phyloP scores from a whole-genome alignment of 2,113 vertebrate species.

The Cyanistes caeruleus region DNA sequence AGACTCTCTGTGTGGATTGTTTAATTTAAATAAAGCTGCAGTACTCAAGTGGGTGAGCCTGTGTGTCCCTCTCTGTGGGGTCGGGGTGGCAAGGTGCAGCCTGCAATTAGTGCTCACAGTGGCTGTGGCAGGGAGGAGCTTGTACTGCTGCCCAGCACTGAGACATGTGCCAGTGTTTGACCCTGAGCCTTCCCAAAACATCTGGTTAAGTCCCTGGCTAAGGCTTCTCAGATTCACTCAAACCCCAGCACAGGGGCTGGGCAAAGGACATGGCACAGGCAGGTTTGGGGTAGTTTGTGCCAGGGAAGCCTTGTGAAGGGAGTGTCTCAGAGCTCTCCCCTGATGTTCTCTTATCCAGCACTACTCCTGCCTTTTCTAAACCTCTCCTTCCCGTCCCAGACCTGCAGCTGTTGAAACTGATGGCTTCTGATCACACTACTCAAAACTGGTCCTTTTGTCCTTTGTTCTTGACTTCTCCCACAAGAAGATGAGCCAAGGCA shows the following conservation, averaged over 20 bases:
- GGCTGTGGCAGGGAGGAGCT: neutral
- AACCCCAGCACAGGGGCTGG: fast-evolving
- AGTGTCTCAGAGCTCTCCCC: neutral
- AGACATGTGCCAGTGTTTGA: neutral
- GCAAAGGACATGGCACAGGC: fast-evolving
- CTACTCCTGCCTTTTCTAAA: neutral
- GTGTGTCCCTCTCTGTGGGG: slow-evolving; percentile 15
- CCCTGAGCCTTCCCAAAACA: neutral
- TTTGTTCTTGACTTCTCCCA: neutral
- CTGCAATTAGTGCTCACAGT: neutral
- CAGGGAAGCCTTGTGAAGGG: neutral
- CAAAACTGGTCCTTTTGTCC: neutral
- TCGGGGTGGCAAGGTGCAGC: neutral
- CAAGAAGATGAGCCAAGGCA: neutral
- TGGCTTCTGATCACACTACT: neutral
- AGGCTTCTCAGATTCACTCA: neutral
- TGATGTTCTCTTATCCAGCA: neutral
- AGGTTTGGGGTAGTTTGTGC: neutral
- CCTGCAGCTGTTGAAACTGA: neutral
- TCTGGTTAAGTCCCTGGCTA: neutral
- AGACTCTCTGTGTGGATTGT: slow-evolving; percentile 53
- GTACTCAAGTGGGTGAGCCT: slow-evolving; percentile 31
- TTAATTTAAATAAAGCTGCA: slow-evolving; percentile 74
- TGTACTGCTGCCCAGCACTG: neutral
- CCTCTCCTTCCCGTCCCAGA: neutral